Evolutionary conservation across 2,797 vertebrate genomes (phyloP).

Genomic region (Brachymystax lenok): DNA sequence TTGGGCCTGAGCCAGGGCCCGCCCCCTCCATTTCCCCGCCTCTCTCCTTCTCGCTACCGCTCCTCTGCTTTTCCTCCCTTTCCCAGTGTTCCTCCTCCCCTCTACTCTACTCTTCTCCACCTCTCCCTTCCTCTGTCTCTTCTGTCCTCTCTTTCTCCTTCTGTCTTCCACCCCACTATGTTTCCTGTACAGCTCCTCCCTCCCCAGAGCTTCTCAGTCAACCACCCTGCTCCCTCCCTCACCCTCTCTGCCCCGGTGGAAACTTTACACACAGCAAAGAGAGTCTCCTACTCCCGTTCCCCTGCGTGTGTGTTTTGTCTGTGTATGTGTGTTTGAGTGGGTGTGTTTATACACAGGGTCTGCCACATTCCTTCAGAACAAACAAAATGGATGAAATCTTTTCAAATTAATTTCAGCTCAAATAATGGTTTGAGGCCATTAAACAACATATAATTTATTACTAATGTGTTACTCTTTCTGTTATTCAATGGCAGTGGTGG

Average conservation of each 20-base stretch:
- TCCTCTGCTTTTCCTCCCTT: not conserved
- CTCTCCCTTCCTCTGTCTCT: not conserved
- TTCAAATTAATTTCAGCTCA: too few relatives aligned
- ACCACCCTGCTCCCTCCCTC: not conserved
- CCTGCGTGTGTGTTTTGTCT: constrained; percentile 15
- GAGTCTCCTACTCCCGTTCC: constrained; percentile 31
- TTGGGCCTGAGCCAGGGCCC: constrained; percentile 45
- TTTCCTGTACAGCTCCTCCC: not conserved
- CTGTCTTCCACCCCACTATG: not conserved
- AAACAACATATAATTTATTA: too few relatives aligned
- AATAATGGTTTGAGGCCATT: not conserved
- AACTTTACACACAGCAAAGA: constrained; percentile 66
- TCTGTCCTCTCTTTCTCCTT: constrained; percentile 23
- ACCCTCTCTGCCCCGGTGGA: constrained; percentile 54
- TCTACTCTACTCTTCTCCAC: constrained; percentile 6
- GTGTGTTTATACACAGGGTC: not conserved
- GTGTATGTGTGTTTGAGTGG: not conserved
- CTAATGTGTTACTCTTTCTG: too few relatives aligned
- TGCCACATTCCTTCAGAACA: not conserved
- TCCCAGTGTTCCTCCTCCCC: constrained; percentile 41
- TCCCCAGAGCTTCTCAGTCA: not conserved
- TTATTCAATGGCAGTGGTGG: too few relatives aligned
- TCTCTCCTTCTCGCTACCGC: not conserved
- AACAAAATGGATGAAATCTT: too few relatives aligned
- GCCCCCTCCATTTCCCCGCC: not conserved